Evolutionary conservation across 1,140 invertebrate genomes (phyloP).

Genomic region (Eriocheir sinensis): DNA sequence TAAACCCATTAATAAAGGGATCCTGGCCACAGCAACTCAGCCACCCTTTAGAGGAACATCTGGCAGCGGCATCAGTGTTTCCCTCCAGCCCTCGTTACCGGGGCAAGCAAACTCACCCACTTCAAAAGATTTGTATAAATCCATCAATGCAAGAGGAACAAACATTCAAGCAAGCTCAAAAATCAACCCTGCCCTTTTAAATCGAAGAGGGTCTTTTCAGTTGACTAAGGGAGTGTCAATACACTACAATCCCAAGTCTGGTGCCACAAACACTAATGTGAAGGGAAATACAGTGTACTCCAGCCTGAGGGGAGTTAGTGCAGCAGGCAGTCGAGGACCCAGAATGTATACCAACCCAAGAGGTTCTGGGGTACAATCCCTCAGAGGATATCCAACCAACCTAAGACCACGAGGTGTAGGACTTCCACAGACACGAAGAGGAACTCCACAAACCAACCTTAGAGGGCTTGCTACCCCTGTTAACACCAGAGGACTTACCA

Average conservation of each 20-base stretch:
- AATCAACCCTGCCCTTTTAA: slow-evolving; percentile 5
- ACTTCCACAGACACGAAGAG: not conserved
- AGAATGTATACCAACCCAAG: slow-evolving; percentile 24
- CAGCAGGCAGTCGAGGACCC: slow-evolving; percentile 10
- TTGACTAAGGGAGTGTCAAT: slow-evolving; percentile 39
- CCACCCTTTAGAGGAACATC: not conserved
- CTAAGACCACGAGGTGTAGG: slow-evolving; percentile 21
- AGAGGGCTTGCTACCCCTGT: not conserved
- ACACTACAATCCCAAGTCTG: slow-evolving; percentile 58
- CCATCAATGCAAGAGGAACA: slow-evolving; percentile 49
- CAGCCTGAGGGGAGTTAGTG: not conserved
- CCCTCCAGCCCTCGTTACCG: not conserved
- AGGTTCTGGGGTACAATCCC: not conserved
- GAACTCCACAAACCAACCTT: slow-evolving; percentile 32
- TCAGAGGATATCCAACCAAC: not conserved
- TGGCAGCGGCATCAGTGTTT: slow-evolving; percentile 21
- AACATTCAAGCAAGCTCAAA: slow-evolving; percentile 37
- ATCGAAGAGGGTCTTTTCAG: slow-evolving; percentile 31
- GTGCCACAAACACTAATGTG: not conserved
- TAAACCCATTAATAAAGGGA: not conserved
- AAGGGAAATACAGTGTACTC: slow-evolving; percentile 19
- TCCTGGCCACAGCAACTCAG: not conserved
- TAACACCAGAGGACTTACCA: not conserved
- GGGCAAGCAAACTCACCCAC: not conserved
- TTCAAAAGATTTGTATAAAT: slow-evolving; percentile 61